These are phyloP conservation scores for Cavia aperea DNA, from an alignment of 2,113 vertebrate species.

Conservation along the genomic window DNA sequence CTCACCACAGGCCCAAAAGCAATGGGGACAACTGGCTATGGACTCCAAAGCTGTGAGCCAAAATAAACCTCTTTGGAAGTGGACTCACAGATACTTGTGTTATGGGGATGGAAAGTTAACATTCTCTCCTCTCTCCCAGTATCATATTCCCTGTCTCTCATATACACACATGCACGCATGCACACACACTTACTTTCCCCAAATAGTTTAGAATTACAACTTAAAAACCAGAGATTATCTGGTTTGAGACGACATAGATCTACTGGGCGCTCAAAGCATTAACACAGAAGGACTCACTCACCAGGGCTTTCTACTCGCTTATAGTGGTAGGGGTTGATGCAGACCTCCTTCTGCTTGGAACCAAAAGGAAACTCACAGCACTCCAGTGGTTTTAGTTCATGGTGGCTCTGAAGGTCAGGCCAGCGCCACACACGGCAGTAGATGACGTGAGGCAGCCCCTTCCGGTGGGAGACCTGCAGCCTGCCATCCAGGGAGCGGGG, in stretches of 20 bases:
- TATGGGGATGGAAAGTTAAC: not conserved
- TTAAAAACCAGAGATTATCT: not conserved
- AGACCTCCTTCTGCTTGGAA: constrained; percentile 98
- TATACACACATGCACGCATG: not conserved
- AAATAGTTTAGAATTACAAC: not conserved
- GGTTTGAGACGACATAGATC: not conserved
- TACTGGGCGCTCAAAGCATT: not conserved
- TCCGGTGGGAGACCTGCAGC: constrained; percentile 95
- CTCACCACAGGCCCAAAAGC: not conserved
- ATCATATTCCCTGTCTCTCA: not conserved
- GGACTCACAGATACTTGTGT: not conserved
- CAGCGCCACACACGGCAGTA: constrained; percentile 98
- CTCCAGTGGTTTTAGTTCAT: constrained; percentile 96
- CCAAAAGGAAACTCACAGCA: constrained; percentile 98
- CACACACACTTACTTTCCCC: not conserved
- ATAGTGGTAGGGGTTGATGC: constrained; percentile 99
- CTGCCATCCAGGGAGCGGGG: constrained; percentile 93
- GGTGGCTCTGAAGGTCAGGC: constrained; percentile 97
- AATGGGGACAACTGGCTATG: rapidly evolving
- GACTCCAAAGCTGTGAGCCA: not conserved
- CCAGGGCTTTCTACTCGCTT: constrained; percentile 97
- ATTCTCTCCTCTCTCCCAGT: not conserved
- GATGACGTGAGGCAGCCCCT: constrained; percentile 93
- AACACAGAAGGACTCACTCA: constrained; percentile 70
- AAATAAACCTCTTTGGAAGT: not conserved